Conservation (phyloP, 2,888 invertebrate genomes). For the Xanthorhoe designata region DNA sequence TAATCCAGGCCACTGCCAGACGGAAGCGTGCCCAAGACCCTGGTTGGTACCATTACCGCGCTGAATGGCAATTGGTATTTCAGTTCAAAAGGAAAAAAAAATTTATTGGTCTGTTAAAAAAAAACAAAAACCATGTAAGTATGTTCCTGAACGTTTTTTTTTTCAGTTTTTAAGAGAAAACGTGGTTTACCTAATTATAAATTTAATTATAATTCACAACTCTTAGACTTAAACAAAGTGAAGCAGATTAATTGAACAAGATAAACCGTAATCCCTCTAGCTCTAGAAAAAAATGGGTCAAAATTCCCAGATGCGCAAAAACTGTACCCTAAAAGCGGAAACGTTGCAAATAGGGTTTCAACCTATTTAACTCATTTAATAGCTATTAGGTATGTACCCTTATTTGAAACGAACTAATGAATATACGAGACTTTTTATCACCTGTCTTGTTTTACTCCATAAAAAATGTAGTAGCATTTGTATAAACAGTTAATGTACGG, state of each 20-base stretch:
- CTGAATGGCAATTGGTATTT: too few relatives aligned
- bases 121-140: too few relatives aligned
- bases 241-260: conserved; percentile 25
- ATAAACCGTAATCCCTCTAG: conserved; percentile 24
- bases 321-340: conserved; percentile 51
- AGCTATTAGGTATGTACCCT: conserved; percentile 26
- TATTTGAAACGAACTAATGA: background rate
- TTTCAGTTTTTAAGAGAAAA: background rate
- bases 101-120: too few relatives aligned
- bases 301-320: conserved; percentile 49
- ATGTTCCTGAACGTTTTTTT: background rate
- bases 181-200: conserved; percentile 5
- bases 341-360: conserved; percentile 52
- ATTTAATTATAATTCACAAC: conserved; percentile 5
- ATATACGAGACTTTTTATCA: background rate
- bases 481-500: background rate
- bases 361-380: conserved; percentile 53
- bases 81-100: too few relatives aligned
- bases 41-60: too few relatives aligned
- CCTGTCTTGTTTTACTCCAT: background rate
- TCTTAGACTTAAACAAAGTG: conserved; percentile 13
- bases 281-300: conserved; percentile 52
- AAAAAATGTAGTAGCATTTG: background rate
- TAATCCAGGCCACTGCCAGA: too few relatives aligned
- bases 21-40: too few relatives aligned